phyloP scores from a whole-genome alignment of 2,113 vertebrate genomes.

The Eulemur rufifrons region DNA sequence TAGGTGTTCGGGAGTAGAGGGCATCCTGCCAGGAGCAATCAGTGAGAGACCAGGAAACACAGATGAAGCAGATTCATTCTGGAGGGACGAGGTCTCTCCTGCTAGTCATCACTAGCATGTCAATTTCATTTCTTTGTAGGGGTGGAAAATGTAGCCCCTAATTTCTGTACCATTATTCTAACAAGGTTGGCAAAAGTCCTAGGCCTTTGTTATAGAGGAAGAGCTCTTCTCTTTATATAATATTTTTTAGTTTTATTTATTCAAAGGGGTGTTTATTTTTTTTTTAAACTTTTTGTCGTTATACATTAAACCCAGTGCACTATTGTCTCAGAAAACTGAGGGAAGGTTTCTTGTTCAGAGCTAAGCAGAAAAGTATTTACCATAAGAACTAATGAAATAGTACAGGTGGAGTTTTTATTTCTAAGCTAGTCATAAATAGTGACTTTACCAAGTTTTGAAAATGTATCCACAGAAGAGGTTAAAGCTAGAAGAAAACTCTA shows the following conservation, averaged over 20 bases:
- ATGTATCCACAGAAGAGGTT: background rate
- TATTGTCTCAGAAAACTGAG: background rate
- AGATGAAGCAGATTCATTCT: background rate
- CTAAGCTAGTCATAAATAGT: background rate
- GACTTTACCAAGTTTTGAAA: background rate
- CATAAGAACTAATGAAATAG: fast-evolving
- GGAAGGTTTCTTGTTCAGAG: background rate
- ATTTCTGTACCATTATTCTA: background rate
- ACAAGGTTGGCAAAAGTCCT: background rate
- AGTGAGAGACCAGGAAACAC: background rate
- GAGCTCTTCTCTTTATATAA: too few relatives aligned
- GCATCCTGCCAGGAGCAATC: background rate
- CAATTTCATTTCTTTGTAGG: background rate
- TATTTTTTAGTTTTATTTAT: background rate
- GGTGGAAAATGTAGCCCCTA: fast-evolving
- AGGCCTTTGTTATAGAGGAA: background rate
- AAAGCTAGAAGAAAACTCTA: background rate
- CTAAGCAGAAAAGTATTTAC: background rate
- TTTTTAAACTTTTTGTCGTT: background rate
- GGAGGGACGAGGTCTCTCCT: background rate
- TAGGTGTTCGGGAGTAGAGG: background rate
- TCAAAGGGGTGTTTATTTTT: too few relatives aligned
- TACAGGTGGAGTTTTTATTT: background rate
- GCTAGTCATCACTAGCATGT: fast-evolving
- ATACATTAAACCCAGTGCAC: background rate